Percentiles rank a stretch among this genome's conserved stretches.
Conservation (phyloP, 2,797 vertebrate genomes). For the Psittacula echo region DNA sequence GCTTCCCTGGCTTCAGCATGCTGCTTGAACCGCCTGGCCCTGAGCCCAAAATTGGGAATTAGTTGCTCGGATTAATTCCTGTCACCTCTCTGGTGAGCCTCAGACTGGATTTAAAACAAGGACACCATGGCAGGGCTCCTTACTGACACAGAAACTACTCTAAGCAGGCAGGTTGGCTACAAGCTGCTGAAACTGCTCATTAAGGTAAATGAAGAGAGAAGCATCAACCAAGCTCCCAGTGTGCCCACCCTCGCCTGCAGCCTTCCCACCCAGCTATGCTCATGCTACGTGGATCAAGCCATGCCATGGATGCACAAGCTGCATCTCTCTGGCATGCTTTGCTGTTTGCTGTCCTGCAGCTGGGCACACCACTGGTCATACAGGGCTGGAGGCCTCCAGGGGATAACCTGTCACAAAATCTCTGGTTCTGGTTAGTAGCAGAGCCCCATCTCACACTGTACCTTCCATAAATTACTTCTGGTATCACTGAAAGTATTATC, state of each 20-base stretch:
- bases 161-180: conserved; percentile 1
- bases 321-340: neutral
- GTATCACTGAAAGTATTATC: neutral
- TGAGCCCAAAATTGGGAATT: conserved; percentile 55
- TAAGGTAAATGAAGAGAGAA: conserved; percentile 24
- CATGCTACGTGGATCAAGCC: fast-evolving
- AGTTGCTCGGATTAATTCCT: conserved; percentile 62
- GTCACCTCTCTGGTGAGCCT: conserved; percentile 21
- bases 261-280: neutral
- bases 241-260: neutral
- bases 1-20: neutral
- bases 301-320: fast-evolving
- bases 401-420: fast-evolving
- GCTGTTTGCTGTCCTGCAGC: neutral
- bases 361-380: fast-evolving
- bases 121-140: neutral
- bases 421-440: neutral
- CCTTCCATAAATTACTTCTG: fast-evolving
- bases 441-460: neutral
- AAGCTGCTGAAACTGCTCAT: neutral
- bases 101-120: conserved; percentile 61
- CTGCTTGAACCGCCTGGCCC: conserved; percentile 37
- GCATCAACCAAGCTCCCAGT: neutral
- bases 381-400: neutral
- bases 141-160: conserved; percentile 51